Evolutionary conservation across 2,113 vertebrate species (phyloP).

Genomic region (Zosterops lateralis): DNA sequence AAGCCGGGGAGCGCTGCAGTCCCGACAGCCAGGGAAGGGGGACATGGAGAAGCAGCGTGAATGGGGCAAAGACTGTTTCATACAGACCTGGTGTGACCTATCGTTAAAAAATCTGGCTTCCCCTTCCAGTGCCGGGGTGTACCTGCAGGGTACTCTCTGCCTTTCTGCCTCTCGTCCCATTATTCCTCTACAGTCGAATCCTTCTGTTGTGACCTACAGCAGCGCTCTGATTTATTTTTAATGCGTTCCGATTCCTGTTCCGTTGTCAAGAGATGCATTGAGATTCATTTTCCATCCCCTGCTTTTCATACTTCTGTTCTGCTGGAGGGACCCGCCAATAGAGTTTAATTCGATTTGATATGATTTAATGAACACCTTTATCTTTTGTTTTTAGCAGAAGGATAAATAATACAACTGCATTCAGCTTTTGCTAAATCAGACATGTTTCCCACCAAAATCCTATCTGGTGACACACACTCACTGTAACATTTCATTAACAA

Average conservation of each 20-base stretch:
- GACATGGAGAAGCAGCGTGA: not conserved
- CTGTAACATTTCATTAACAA: constrained; percentile 72
- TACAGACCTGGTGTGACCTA: not conserved
- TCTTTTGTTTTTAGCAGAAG: constrained; percentile 58
- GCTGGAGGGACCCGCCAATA: constrained; percentile 56
- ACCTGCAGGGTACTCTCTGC: constrained; percentile 7
- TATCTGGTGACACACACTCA: constrained; percentile 58
- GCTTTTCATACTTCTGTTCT: constrained; percentile 57
- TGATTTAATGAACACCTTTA: constrained; percentile 68
- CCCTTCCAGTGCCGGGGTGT: not conserved
- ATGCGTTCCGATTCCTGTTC: constrained; percentile 46
- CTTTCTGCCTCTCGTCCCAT: constrained; percentile 14
- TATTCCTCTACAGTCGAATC: constrained; percentile 47
- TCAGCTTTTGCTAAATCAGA: constrained; percentile 66
- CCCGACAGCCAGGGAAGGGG: not conserved
- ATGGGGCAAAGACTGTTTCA: not conserved
- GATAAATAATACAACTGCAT: constrained; percentile 28
- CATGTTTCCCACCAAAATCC: constrained; percentile 60
- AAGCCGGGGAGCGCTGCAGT: not conserved
- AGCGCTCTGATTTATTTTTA: constrained; percentile 57
- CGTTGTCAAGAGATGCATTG: constrained; percentile 53
- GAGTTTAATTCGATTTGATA: constrained; percentile 53
- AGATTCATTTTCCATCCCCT: constrained; percentile 51
- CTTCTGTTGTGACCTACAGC: constrained; percentile 57
- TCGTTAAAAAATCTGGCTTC: not conserved